Evolutionary conservation across 1,140 invertebrate genomes (phyloP).

Genomic region (Hyles vespertilio): DNA sequence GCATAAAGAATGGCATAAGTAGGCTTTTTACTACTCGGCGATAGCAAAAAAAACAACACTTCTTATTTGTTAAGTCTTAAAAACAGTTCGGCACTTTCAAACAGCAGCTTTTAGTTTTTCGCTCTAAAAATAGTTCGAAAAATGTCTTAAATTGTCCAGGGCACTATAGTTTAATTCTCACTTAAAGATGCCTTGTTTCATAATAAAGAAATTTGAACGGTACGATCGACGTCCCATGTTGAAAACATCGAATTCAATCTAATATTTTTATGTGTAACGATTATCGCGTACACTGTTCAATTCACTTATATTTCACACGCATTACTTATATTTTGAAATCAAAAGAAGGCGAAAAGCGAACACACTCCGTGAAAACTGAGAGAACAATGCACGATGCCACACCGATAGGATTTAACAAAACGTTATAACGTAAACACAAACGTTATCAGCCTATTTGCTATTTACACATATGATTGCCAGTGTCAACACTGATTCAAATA

Average conservation of each 20-base stretch:
- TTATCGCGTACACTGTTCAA: not conserved
- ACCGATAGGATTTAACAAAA: not conserved
- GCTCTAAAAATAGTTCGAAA: too few species aligned
- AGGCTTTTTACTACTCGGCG: conserved; percentile 44
- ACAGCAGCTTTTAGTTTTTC: too few species aligned
- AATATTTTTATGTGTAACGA: not conserved
- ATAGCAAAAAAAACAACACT: conserved; percentile 9
- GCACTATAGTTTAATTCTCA: not conserved
- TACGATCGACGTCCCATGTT: conserved; percentile 3
- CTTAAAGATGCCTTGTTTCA: conserved; percentile 6
- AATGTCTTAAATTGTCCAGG: too few species aligned
- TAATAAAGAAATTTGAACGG: conserved; percentile 2
- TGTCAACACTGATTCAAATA: not conserved
- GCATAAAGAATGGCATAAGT: conserved; percentile 63
- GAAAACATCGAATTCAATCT: not conserved
- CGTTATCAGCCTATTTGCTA: conserved; percentile 5
- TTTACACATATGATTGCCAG: conserved; percentile 5
- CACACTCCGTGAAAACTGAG: not conserved
- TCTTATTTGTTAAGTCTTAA: too few species aligned
- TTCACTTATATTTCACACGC: not conserved
- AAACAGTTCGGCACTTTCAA: too few species aligned
- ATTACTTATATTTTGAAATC: too few species aligned
- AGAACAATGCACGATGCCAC: conserved; percentile 4
- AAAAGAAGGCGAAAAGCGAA: not conserved
- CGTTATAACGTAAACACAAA: conserved; percentile 4